Evolutionary conservation across 2,797 vertebrate species (phyloP), one percentile per base, ranked within the genome.

Genomic region (Pangasius sanitwongsei): DNA sequence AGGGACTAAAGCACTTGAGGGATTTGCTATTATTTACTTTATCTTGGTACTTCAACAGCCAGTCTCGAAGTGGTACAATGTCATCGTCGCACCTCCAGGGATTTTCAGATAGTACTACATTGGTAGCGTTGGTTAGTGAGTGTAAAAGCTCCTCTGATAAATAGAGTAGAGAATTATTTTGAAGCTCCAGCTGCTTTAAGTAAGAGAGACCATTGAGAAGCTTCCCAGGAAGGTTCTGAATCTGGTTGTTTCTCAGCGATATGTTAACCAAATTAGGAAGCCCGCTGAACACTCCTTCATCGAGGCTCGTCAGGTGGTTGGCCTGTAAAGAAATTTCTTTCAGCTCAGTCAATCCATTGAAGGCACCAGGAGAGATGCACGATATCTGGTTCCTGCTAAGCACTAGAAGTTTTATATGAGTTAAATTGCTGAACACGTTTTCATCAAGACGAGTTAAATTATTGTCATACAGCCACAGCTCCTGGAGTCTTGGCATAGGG

Each of bases 401-500:
- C 25, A 98, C 95, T 87, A 99, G 93, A 25, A 98, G 95, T 28
- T 92, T 96, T 91, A 98, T 80, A 63, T 96, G 92, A 31, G 94
- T 97, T 90, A 99, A 96, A 93, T 97, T 97, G 90, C 91, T 94
- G 90, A 99, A 99, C 53, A 96, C 92, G 0, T 96, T 92, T 0
- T 96, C 93, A 0, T 96, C 95, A 31, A 99, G 87, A 31, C 65
- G 91, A 57, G 94, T 95, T 88, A 99, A 93, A 86, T 95, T 96
- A 50, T 99, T 99, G 86, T 98, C 97, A 0, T 98, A 98, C 2
- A 99, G 95, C 98, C 97, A 98, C 34, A 99, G 94, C 85, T 99
- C 95, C 7, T 92, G 87, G 80, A 99, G 91, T 16, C n/a, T 1
- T 4, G 92, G 92, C 96, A 95, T 97, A 50, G 96, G 95, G 59